Conservation (phyloP, 2,888 invertebrate genomes). For the Ellobium chinense region DNA sequence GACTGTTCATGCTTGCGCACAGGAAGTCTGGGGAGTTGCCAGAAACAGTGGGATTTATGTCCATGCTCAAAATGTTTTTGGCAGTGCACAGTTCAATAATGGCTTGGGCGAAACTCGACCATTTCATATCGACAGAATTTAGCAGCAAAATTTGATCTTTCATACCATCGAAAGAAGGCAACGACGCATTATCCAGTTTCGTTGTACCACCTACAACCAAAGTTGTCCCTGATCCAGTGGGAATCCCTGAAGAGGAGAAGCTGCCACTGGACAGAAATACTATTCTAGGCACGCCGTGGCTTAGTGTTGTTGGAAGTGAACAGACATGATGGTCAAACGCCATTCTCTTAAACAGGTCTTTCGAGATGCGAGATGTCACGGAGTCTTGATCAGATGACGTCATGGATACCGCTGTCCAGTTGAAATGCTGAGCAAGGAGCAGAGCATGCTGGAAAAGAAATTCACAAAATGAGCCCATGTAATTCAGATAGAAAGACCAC, state of each 20-base stretch:
- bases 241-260: background rate
- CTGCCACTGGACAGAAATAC: background rate
- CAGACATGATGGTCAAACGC: slow-evolving; percentile 13
- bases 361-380: background rate
- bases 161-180: background rate
- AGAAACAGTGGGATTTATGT: too few species aligned
- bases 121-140: background rate
- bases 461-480: too few species aligned
- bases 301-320: background rate
- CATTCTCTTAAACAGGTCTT: background rate
- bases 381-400: background rate
- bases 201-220: background rate
- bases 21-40: too few species aligned
- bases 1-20: background rate
- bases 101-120: background rate
- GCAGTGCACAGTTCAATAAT: background rate
- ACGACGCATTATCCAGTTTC: background rate
- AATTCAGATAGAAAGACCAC: too few species aligned
- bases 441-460: too few species aligned
- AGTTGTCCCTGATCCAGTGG: background rate
- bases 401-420: slow-evolving; percentile 29
- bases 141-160: background rate
- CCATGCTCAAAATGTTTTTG: too few species aligned
- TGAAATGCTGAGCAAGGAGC: background rate
- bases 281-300: background rate